A percentile compares a stretch with the other conserved stretches of the same genome.
phyloP scores from a whole-genome alignment of 2,888 invertebrate species.

The Auanema freiburgensis region DNA sequence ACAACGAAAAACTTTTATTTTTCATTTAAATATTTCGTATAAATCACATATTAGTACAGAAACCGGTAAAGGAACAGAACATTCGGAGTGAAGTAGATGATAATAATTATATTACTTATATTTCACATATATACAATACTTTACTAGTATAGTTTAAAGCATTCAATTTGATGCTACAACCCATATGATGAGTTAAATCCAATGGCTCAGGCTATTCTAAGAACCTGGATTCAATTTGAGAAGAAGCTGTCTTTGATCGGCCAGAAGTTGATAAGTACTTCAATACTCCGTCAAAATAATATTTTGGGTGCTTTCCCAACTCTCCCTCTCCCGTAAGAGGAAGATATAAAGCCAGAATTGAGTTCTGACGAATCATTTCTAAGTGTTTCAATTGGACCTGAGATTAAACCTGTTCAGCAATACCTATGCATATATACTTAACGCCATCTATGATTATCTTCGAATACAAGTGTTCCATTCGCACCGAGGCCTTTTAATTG shows the following conservation, averaged over 20 bases:
- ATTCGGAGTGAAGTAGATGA: constrained; percentile 2
- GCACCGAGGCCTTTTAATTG: constrained; percentile 43
- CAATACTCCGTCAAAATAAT: too few species aligned
- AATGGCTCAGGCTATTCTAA: constrained; percentile 11
- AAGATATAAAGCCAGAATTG: neutral
- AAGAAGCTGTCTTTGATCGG: constrained; percentile 15
- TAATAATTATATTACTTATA: too few species aligned
- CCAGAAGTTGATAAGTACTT: neutral
- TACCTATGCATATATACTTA: constrained; percentile 5
- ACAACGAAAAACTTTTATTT: constrained; percentile 2
- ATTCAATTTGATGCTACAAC: constrained; percentile 17
- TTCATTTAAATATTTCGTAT: constrained; percentile 17
- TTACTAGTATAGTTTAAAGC: too few species aligned
- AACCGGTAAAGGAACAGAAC: constrained; percentile 13
- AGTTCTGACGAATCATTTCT: neutral
- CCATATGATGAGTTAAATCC: constrained; percentile 20
- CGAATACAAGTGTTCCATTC: constrained; percentile 41
- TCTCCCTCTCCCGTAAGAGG: neutral
- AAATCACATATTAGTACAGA: constrained; percentile 22
- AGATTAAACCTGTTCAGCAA: constrained; percentile 1
- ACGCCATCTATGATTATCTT: constrained; percentile 25
- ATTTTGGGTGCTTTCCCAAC: too few species aligned
- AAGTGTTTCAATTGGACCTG: constrained; percentile 3
- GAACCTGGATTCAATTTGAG: constrained; percentile 9
- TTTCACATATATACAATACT: too few species aligned